Evolutionary conservation across 2,797 vertebrate genomes (phyloP), one percentile per base, ranked within the genome.

Genomic region (Gymnoscopelus braueri): DNA sequence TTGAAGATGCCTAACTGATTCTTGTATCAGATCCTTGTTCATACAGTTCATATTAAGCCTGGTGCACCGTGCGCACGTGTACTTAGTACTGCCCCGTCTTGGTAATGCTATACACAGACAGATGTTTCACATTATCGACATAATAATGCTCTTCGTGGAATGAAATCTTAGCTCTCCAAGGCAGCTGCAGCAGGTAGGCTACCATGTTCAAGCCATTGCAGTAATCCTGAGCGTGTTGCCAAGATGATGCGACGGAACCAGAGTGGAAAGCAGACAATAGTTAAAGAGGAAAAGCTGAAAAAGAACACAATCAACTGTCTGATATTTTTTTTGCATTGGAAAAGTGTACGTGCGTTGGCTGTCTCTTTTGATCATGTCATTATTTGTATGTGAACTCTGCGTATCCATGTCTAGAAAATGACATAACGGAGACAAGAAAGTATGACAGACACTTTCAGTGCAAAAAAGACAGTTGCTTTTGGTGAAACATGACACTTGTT

Each of bases 211-310:
- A 72, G 29, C 26, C 15, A 67, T 82, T 67, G 81, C 78, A 79
- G 71, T 74, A 83, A 78, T 65, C 71, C 65, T 52, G 72, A 85
- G 71, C 69, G 72, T 71, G 81, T 82, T 82, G 80, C 80, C 84
- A 61, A 83, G 79, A 87, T 79, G 86, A 85, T 74, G 86, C 29
- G 72, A 83, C 85, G 73, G 75, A 69, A 54, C 66, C 63, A 55
- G 79, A 85, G 76, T 86, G 79, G 82, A 89, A 85, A 78, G 77
- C 77, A 87, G 88, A 88, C 73, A 73, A 64, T 84, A 82, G 82
- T 85, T 90, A 88, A 84, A 86, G 84, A 73, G 81, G 88, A 92
- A 91, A 72, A 93, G 83, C 81, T 87, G 82, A 85, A 87, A 73
- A 81, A 78, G 82, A 88, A 83, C 69, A 68, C 39, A 44, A 44